These are phyloP conservation scores for Kryptolebias ocellatus DNA, from an alignment of 2,797 vertebrate genomes.

Conservation along the genomic window DNA sequence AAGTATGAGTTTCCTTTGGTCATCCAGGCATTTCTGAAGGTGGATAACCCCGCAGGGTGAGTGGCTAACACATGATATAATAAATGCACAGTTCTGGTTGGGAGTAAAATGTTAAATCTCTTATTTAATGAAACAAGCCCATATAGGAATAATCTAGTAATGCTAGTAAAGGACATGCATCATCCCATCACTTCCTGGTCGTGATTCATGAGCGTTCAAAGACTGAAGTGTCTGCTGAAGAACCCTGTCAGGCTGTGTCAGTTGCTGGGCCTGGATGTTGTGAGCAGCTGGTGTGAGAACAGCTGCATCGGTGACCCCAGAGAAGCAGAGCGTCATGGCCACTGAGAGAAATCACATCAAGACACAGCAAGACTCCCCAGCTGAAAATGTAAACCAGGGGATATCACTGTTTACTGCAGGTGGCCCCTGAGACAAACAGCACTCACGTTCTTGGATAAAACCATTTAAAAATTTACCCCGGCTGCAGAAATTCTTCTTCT, in stretches of 20 bases:
- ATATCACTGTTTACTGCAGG: conserved; percentile 56
- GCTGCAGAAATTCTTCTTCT: conserved; percentile 15
- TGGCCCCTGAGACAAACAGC: conserved; percentile 65
- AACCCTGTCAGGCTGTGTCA: conserved; percentile 26
- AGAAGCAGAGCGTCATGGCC: conserved; percentile 45
- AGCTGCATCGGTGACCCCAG: conserved; percentile 66
- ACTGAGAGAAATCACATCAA: conserved; percentile 52
- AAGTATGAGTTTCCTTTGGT: conserved; percentile 98
- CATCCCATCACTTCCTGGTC: not conserved
- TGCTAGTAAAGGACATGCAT: not conserved
- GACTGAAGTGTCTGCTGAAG: conserved; percentile 9
- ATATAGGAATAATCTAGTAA: not conserved
- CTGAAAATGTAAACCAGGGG: conserved; percentile 65
- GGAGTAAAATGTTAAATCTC: no score
- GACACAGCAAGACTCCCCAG: conserved; percentile 63
- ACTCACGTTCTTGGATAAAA: conserved; percentile 28
- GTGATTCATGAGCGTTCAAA: not conserved
- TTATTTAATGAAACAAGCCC: no score
- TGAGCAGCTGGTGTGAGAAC: conserved; percentile 64
- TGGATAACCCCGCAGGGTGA: conserved; percentile 89
- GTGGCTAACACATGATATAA: conserved; percentile 49
- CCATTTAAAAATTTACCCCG: conserved; percentile 36
- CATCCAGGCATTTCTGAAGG: conserved; percentile 94
- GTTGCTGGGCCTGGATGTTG: conserved; percentile 28
- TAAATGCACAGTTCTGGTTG: not conserved